Percentiles rank a stretch among this genome's conserved stretches.
Evolutionary conservation across 2,113 vertebrate genomes (phyloP).

Genomic region (Amphiprion percula): DNA sequence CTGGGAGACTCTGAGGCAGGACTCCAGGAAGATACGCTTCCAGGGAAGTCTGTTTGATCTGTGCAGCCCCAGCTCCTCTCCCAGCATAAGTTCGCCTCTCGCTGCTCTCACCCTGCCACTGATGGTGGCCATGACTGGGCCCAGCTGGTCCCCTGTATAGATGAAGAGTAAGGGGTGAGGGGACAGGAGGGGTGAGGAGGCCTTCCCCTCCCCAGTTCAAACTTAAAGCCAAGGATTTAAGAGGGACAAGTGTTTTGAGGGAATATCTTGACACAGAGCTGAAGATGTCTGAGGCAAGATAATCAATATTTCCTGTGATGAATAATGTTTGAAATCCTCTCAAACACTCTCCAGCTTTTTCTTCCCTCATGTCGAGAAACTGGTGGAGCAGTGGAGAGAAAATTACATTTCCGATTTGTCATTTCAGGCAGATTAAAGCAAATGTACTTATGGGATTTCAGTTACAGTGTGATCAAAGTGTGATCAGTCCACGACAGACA

Average conservation of each 20-base stretch:
- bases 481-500: not conserved
- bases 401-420: slow-evolving; percentile 9
- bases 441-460: slow-evolving; percentile 30
- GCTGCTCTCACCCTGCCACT: slow-evolving; percentile 61
- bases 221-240: slow-evolving; percentile 77
- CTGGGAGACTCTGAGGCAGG: slow-evolving; percentile 85
- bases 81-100: slow-evolving; percentile 39
- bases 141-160: slow-evolving; percentile 52
- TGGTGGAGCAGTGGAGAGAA: slow-evolving; percentile 9
- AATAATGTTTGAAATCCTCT: slow-evolving; percentile 53
- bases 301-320: slow-evolving; percentile 54
- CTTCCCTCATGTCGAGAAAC: slow-evolving; percentile 20
- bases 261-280: slow-evolving; percentile 54
- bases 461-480: slow-evolving; percentile 4
- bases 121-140: slow-evolving; percentile 54
- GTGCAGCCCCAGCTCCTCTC: slow-evolving; percentile 76
- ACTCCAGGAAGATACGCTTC: slow-evolving; percentile 85
- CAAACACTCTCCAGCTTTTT: slow-evolving; percentile 36
- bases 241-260: slow-evolving; percentile 53
- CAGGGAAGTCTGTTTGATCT: slow-evolving; percentile 86
- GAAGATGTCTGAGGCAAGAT: slow-evolving; percentile 38
- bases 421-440: slow-evolving; percentile 12
- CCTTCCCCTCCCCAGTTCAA: slow-evolving; percentile 29
- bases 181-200: slow-evolving; percentile 18
- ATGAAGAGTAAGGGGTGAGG: slow-evolving; percentile 1